Percentiles rank a stretch among this genome's conserved stretches.
These are phyloP conservation scores for Acleris laterana DNA, from an alignment of 2,888 invertebrate species.

Conservation along the genomic window DNA sequence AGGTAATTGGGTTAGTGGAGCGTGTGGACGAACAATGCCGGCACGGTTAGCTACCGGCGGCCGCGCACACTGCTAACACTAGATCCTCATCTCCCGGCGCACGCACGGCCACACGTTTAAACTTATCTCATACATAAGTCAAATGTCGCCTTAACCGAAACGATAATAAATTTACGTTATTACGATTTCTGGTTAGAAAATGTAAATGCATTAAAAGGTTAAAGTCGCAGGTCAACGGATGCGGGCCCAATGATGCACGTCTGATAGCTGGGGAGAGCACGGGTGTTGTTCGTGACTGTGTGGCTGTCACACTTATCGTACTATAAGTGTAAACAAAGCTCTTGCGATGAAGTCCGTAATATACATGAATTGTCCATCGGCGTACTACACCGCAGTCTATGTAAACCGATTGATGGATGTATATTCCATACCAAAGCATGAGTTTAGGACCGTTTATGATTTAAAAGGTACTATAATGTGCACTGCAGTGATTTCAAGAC, in stretches of 20 bases:
- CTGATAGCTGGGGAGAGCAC: constrained; percentile 53
- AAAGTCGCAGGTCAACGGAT: constrained; percentile 44
- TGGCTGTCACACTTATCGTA: constrained; percentile 55
- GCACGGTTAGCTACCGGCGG: constrained; percentile 47
- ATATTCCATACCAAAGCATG: no score
- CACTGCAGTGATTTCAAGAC: not conserved
- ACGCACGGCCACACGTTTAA: constrained; percentile 37
- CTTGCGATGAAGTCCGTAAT: constrained; percentile 31
- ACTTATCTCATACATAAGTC: constrained; percentile 47
- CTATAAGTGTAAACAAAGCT: constrained; percentile 53
- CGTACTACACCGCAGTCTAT: not conserved
- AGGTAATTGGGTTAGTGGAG: constrained; percentile 80
- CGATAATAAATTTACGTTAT: constrained; percentile 12
- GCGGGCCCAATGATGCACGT: constrained; percentile 50
- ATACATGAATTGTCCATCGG: not conserved
- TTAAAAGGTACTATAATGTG: not conserved
- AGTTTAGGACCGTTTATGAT: not conserved
- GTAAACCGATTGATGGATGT: not conserved
- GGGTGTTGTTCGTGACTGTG: constrained; percentile 55
- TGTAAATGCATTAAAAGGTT: constrained; percentile 20
- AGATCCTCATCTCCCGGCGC: constrained; percentile 40
- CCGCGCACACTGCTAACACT: constrained; percentile 54
- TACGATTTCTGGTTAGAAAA: not conserved
- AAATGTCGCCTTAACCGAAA: constrained; percentile 35
- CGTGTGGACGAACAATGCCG: constrained; percentile 71